Conservation (phyloP, 2,888 invertebrate species). For the Lepeophtheirus nordmannii region DNA sequence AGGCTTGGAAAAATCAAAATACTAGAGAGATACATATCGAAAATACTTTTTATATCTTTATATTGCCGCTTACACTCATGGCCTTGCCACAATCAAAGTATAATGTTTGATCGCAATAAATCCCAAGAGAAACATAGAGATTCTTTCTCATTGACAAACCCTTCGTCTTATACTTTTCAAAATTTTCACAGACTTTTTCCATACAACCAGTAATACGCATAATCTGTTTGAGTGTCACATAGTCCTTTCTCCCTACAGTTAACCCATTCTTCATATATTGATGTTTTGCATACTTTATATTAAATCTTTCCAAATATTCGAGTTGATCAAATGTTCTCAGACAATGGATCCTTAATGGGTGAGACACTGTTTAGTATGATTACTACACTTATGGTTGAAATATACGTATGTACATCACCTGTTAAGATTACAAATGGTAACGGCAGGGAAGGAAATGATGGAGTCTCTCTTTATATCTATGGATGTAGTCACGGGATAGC, state of each 20-base stretch:
- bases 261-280: no score
- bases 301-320: background rate
- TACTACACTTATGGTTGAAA: no score
- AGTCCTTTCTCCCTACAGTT: background rate
- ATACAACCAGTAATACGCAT: background rate
- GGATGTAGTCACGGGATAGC: conserved; percentile 1
- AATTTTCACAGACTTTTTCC: background rate
- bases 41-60: background rate
- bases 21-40: background rate
- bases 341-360: background rate
- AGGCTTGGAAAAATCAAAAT: background rate
- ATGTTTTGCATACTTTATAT: no score
- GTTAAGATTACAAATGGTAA: conserved; percentile 18
- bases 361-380: no score
- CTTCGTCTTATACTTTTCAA: background rate
- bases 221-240: background rate
- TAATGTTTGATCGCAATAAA: background rate
- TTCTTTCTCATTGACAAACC: background rate
- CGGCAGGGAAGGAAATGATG: conserved; percentile 5
- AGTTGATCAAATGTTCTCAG: background rate
- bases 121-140: background rate
- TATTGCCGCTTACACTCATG: background rate
- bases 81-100: background rate
- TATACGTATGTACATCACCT: background rate
- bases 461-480: background rate